These are phyloP conservation scores for Equus quagga DNA, from an alignment of 2,113 vertebrate species.

Conservation along the genomic window DNA sequence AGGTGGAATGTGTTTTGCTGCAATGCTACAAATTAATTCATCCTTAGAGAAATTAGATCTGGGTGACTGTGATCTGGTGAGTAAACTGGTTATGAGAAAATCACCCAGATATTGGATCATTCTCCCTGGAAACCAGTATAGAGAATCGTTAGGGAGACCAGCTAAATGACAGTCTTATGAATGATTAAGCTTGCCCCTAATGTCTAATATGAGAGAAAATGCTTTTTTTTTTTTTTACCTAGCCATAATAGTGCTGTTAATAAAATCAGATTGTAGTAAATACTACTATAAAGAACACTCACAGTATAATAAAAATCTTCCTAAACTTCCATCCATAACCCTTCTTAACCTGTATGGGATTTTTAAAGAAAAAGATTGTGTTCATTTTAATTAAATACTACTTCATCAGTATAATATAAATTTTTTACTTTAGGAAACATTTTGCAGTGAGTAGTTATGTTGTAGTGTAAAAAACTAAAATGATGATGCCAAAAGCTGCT, in stretches of 20 bases:
- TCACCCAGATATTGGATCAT: background rate
- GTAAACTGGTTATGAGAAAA: conserved; percentile 56
- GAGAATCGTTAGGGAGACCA: background rate
- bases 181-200: background rate
- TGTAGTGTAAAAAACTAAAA: background rate
- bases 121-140: background rate
- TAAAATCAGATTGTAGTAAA: conserved; percentile 49
- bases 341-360: background rate
- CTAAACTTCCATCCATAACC: background rate
- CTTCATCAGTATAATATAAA: background rate
- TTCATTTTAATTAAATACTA: conserved; percentile 30
- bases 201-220: conserved; percentile 2
- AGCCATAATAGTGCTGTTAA: background rate
- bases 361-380: background rate
- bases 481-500: background rate
- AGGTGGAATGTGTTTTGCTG: conserved; percentile 92
- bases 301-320: conserved; percentile 44
- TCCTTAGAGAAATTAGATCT: conserved; percentile 92
- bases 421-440: background rate
- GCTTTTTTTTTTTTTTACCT: background rate
- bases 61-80: conserved; percentile 94
- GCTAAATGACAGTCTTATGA: background rate
- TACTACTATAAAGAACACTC: background rate
- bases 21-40: conserved; percentile 91
- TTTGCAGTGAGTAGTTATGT: background rate